These are phyloP conservation scores for Brachionus calyciflorus DNA, from an alignment of 1,140 invertebrate species.

Conservation along the genomic window DNA sequence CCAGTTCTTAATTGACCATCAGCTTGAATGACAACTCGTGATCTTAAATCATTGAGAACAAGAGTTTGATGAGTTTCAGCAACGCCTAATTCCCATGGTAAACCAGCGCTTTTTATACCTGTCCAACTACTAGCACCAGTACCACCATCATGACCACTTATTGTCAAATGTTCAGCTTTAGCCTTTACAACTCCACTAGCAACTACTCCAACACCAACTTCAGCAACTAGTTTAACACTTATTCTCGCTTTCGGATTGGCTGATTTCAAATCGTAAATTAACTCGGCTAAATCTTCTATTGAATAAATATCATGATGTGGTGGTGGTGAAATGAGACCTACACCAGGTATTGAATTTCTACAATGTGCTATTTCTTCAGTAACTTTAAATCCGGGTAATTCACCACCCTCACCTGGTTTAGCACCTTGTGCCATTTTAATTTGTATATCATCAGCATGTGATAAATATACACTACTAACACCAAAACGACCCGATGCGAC, in stretches of 20 bases:
- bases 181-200: slow-evolving; percentile 96
- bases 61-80: slow-evolving; percentile 93
- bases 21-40: slow-evolving; percentile 87
- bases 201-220: slow-evolving; percentile 95
- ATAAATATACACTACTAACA: slow-evolving; percentile 91
- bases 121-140: slow-evolving; percentile 97
- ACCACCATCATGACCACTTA: slow-evolving; percentile 96
- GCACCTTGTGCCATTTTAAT: slow-evolving; percentile 63
- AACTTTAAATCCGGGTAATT: slow-evolving; percentile 66
- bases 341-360: slow-evolving; percentile 88
- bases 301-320: slow-evolving; percentile 99
- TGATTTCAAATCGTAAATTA: slow-evolving; percentile 97
- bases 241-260: slow-evolving; percentile 91
- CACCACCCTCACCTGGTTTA: slow-evolving; percentile 61
- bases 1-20: slow-evolving; percentile 48
- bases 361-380: slow-evolving; percentile 91
- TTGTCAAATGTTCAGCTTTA: slow-evolving; percentile 95
- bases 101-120: slow-evolving; percentile 82
- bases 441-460: slow-evolving; percentile 72
- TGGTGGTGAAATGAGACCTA: slow-evolving; percentile 96
- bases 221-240: slow-evolving; percentile 95
- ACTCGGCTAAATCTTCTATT: slow-evolving; percentile 95
- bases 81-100: slow-evolving; percentile 95
- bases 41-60: slow-evolving; percentile 89
- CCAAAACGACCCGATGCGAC: slow-evolving; percentile 95